Percentiles rank a stretch among this genome's conserved stretches.
These are phyloP conservation scores for Tanypteryx hageni DNA, from an alignment of 2,888 invertebrate genomes.

Conservation along the genomic window DNA sequence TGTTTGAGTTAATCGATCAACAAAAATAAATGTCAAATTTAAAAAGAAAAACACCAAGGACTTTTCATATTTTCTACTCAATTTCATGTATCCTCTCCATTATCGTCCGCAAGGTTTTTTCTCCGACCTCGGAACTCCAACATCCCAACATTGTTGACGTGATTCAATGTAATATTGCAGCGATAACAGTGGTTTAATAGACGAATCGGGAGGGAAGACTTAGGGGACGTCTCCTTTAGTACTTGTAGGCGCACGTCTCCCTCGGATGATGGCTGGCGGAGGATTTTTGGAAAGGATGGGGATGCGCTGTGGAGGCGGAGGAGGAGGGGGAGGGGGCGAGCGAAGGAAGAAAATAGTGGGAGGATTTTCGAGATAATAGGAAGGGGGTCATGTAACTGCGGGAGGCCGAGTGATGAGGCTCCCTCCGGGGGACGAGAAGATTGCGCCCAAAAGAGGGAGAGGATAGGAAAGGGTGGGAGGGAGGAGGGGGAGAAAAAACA, in stretches of 20 bases:
- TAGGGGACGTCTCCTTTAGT: background rate
- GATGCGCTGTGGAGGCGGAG: too few relatives aligned
- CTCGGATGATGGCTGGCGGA: too few relatives aligned
- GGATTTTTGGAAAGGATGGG: too few relatives aligned
- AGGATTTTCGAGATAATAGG: background rate
- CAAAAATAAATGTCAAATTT: too few relatives aligned
- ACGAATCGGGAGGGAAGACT: background rate
- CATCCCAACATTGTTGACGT: background rate
- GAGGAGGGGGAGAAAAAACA: background rate
- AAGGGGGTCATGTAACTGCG: conserved; percentile 21
- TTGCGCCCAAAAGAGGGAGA: background rate
- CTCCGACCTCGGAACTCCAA: background rate
- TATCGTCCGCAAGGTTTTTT: background rate
- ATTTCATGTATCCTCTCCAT: background rate
- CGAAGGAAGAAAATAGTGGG: background rate
- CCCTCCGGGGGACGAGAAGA: background rate
- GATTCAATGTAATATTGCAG: background rate
- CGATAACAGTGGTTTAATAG: background rate
- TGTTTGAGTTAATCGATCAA: too few relatives aligned
- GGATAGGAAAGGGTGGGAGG: background rate
- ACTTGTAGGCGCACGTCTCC: background rate
- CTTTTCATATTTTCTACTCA: too few relatives aligned
- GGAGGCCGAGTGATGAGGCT: background rate
- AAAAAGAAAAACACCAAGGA: too few relatives aligned
- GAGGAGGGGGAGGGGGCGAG: background rate